Base-by-base conservation (phyloP, 1,140 invertebrate genomes). In the Drosophila tropicalis region DNA sequence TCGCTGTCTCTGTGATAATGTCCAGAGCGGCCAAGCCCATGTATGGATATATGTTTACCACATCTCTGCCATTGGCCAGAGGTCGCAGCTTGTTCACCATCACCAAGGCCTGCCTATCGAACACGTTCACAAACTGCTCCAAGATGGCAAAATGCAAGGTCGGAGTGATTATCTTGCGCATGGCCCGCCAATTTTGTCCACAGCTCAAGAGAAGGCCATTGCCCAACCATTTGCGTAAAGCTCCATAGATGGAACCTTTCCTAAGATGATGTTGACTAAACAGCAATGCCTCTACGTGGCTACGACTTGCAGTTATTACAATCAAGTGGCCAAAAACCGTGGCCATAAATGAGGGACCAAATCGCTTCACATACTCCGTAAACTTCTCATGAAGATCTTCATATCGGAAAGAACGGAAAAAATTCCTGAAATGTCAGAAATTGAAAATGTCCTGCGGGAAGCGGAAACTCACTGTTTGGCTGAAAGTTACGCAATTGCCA, bases 91-190 rank as follows among this genome's bases (percentile, higher is more conserved):
- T 95, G n/a, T 93, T 84, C 13, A 93, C 87, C 13, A 98, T 92
- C 47, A 95, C 93, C 10, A 94, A 89, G 36, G 94, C 93, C 82
- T 97, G 96, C 62, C 95, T 94, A 79, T 96, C 94, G 81, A 98
- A 96, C 0, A 96, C 93, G 0, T 94, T 93, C 2, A 97, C 72
- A 86, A 97, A 97, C 68, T 95, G 94, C 75, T 96, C 94, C 29
- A 97, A 87, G 40, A 97, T 96, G 72, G 95, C 95, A 81, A 96
- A 96, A 91, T 97, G 96, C 90, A 97, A 97, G 0, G 96, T 94
- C 10, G 96, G 96, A 0, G 96, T 97, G 1, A 98, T 90, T n/a
- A 90, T 76, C 60, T 90, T 90, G 6, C 87, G 81, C 83, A 85
- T 89, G 15, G 56, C 51, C 12, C 76, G 85, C 90, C 90, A 91